Evolutionary conservation across 2,888 invertebrate genomes (phyloP).

Genomic region (Epistrophe grossulariae): DNA sequence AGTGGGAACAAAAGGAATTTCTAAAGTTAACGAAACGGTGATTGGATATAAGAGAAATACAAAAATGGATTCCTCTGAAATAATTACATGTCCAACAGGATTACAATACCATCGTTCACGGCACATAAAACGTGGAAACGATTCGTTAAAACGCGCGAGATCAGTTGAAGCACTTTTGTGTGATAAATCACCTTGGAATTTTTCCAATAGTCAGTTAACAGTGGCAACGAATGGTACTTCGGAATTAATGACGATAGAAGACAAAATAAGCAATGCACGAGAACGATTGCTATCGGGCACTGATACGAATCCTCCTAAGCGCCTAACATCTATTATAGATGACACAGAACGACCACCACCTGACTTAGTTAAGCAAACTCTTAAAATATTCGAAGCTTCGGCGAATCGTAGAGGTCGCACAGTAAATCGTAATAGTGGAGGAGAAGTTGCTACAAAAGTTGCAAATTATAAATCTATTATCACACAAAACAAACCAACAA

Average conservation of each 20-base stretch:
- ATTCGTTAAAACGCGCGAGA: slow-evolving; percentile 91
- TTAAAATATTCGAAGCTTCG: slow-evolving; percentile 92
- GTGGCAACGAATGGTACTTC: slow-evolving; percentile 27
- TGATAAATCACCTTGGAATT: slow-evolving; percentile 85
- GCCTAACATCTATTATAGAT: slow-evolving; percentile 87
- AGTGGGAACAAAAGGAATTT: slow-evolving; percentile 16
- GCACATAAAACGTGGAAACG: slow-evolving; percentile 85
- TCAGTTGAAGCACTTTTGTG: slow-evolving; percentile 93
- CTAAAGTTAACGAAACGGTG: slow-evolving; percentile 37
- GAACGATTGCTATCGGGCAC: slow-evolving; percentile 84
- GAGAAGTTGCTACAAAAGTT: slow-evolving; percentile 87
- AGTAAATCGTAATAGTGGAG: slow-evolving; percentile 82
- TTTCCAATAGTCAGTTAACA: slow-evolving; percentile 63
- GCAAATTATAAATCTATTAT: slow-evolving; percentile 87
- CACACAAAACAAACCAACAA: slow-evolving; percentile 85
- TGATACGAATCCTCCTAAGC: slow-evolving; percentile 84
- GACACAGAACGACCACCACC: slow-evolving; percentile 93
- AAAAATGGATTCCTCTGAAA: slow-evolving; percentile 33
- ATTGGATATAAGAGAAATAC: slow-evolving; percentile 26
- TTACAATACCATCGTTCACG: slow-evolving; percentile 79
- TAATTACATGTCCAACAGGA: slow-evolving; percentile 7
- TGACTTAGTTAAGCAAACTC: slow-evolving; percentile 94
- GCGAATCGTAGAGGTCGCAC: slow-evolving; percentile 85
- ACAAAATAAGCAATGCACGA: slow-evolving; percentile 83
- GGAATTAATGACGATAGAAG: slow-evolving; percentile 82